Evolutionary conservation across 2,113 vertebrate species (phyloP).

Genomic region (Platysteira castanea): DNA sequence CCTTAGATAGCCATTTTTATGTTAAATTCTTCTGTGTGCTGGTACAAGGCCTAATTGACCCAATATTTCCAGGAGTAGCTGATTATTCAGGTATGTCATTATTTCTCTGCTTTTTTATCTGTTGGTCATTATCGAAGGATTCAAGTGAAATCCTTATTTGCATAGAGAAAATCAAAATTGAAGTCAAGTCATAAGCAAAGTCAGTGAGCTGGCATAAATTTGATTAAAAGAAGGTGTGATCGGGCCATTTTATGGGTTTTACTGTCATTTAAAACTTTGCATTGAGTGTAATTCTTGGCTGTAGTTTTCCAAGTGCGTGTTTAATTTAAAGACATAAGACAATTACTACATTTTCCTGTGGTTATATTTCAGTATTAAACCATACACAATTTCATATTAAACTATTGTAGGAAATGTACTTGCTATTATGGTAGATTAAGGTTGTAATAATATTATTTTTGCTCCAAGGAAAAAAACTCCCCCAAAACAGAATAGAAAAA

Average conservation of each 20-base stretch:
- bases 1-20: background rate
- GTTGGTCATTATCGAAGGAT: conserved; percentile 62
- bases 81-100: conserved; percentile 52
- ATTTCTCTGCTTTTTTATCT: conserved; percentile 58
- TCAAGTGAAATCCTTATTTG: conserved; percentile 55
- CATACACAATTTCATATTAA: background rate
- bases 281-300: background rate
- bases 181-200: conserved; percentile 56
- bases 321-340: background rate
- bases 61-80: conserved; percentile 33
- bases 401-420: background rate
- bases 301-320: background rate
- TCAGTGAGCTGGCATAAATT: conserved; percentile 63
- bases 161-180: conserved; percentile 61
- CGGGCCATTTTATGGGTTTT: conserved; percentile 8
- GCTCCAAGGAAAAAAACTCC: background rate
- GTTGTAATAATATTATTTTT: background rate
- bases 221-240: conserved; percentile 38
- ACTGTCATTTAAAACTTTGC: conserved; percentile 21
- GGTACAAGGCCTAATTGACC: conserved; percentile 44
- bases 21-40: conserved; percentile 27
- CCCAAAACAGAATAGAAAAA: background rate
- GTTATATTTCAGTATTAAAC: background rate
- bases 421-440: background rate
- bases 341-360: background rate